Evolutionary conservation across 2,888 invertebrate genomes (phyloP).

Genomic region (Melanostoma scalare): DNA sequence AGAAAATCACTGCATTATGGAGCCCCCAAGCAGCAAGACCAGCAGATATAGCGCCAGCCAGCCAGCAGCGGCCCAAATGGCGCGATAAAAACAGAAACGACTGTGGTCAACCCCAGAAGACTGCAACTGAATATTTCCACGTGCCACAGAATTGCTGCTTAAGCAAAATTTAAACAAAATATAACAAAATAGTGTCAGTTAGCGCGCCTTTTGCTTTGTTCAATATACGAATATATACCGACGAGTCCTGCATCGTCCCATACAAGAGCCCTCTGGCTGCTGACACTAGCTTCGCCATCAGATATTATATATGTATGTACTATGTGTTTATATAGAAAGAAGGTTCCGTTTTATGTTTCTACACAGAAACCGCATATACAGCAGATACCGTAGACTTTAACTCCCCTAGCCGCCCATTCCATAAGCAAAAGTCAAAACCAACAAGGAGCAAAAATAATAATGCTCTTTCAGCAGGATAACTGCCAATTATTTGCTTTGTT

Average conservation of each 20-base stretch:
- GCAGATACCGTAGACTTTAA: neutral
- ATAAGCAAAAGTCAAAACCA: conserved; percentile 20
- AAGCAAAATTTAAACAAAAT: conserved; percentile 71
- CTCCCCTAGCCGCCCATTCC: neutral
- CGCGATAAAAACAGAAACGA: conserved; percentile 71
- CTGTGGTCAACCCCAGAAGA: conserved; percentile 67
- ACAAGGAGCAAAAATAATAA: conserved; percentile 35
- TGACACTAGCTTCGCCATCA: conserved; percentile 39
- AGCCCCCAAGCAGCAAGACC: neutral
- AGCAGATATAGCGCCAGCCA: neutral
- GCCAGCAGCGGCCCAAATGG: conserved; percentile 34
- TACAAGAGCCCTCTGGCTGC: conserved; percentile 7
- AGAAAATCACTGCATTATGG: conserved; percentile 69
- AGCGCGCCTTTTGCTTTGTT: neutral
- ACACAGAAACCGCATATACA: conserved; percentile 51
- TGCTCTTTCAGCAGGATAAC: conserved; percentile 57
- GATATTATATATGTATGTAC: neutral
- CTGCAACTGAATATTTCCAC: conserved; percentile 70
- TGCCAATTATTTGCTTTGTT: conserved; percentile 64
- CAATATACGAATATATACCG: conserved; percentile 1
- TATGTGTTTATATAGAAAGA: conserved; percentile 32
- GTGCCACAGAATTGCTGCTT: conserved; percentile 70
- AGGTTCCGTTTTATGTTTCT: conserved; percentile 56
- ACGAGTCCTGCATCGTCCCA: conserved; percentile 2
- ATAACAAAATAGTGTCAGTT: conserved; percentile 69